Conservation (phyloP, 1,140 invertebrate genomes). For the Trachymyrmex cornetzi region DNA sequence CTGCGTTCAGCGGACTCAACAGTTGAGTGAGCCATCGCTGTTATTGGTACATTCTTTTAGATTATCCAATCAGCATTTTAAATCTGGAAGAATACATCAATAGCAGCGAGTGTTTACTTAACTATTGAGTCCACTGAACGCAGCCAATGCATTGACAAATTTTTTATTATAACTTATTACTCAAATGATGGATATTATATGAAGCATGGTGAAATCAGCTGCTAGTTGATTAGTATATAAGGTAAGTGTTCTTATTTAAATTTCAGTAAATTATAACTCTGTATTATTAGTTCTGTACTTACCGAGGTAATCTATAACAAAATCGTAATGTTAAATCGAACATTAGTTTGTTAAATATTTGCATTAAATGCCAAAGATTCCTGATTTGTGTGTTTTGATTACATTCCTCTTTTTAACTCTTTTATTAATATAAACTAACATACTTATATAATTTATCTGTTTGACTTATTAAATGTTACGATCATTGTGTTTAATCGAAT, state of each 20-base stretch:
- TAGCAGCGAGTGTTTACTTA: no score
- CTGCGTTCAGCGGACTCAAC: no score
- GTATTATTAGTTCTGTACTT: background rate
- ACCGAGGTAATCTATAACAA: background rate
- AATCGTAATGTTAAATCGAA: background rate
- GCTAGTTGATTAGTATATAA: background rate
- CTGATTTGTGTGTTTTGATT: background rate
- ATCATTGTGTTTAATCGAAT: conserved; percentile 18
- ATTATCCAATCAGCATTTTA: no score
- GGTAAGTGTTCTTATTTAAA: no score
- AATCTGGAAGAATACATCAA: no score
- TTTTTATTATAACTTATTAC: background rate
- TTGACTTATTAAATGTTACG: background rate
- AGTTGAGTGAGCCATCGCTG: no score
- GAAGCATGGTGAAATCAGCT: background rate
- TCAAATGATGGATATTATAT: background rate
- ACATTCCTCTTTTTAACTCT: background rate
- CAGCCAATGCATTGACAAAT: no score
- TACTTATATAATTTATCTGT: background rate
- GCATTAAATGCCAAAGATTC: background rate
- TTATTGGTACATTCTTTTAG: no score
- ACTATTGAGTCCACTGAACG: no score
- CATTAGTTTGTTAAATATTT: background rate
- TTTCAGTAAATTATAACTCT: background rate
- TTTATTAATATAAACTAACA: background rate